These are phyloP conservation scores for Perognathus longimembris DNA, from an alignment of 2,113 vertebrate species.

Conservation along the genomic window DNA sequence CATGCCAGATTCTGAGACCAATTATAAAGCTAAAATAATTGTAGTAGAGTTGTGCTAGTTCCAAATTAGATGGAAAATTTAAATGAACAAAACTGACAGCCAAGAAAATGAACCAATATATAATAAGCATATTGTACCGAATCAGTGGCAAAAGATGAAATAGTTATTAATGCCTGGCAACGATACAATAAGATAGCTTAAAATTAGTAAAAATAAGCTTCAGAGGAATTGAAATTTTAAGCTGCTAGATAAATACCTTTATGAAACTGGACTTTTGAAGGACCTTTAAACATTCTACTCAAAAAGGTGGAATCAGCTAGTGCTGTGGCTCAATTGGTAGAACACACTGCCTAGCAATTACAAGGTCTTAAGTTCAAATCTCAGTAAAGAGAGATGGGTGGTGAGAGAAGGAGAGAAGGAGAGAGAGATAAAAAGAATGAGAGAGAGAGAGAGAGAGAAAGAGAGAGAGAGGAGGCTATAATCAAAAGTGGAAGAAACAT, in stretches of 20 bases:
- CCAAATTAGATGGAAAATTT: constrained; percentile 49
- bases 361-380: too few relatives aligned
- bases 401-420: too few relatives aligned
- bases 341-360: too few relatives aligned
- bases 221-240: constrained; percentile 55
- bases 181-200: constrained; percentile 46
- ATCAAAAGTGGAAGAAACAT: too few relatives aligned
- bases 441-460: too few relatives aligned
- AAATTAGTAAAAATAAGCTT: constrained; percentile 30
- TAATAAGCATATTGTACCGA: constrained; percentile 33
- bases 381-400: too few relatives aligned
- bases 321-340: too few relatives aligned
- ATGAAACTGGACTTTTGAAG: neutral
- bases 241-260: neutral
- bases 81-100: constrained; percentile 58
- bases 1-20: constrained; percentile 41
- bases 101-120: constrained; percentile 25
- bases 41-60: constrained; percentile 14
- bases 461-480: too few relatives aligned
- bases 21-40: constrained; percentile 66
- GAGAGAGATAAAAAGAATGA: too few relatives aligned
- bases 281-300: neutral
- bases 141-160: constrained; percentile 32
- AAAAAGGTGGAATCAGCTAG: neutral
- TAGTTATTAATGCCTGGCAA: constrained; percentile 15